These are phyloP conservation scores for Lagria hirta DNA, from an alignment of 2,888 invertebrate genomes.

Conservation along the genomic window DNA sequence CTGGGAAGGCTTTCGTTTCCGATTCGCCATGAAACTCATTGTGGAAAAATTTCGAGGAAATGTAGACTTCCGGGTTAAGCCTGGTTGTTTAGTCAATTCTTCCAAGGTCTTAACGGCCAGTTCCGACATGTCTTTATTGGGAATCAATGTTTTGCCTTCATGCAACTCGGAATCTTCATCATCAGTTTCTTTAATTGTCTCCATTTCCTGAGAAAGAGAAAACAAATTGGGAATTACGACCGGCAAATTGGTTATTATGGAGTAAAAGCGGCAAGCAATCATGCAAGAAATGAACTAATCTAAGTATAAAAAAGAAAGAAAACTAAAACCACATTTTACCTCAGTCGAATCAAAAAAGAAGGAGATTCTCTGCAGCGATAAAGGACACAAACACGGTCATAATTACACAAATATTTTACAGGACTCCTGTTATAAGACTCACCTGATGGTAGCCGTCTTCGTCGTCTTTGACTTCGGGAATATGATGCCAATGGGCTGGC, in stretches of 20 bases:
- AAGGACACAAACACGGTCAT: conserved; percentile 31
- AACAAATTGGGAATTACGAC: neutral
- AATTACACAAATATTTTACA: conserved; percentile 7
- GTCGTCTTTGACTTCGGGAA: conserved; percentile 60
- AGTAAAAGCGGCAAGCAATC: neutral
- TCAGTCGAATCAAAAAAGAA: conserved; percentile 53
- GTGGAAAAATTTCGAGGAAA: conserved; percentile 53
- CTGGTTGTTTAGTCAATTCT: conserved; percentile 45
- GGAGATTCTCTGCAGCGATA: conserved; percentile 50
- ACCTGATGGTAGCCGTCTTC: conserved; percentile 55
- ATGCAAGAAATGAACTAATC: conserved; percentile 2
- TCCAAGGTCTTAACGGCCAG: conserved; percentile 45
- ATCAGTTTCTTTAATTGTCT: conserved; percentile 67
- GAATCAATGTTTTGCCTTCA: conserved; percentile 48
- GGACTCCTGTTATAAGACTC: conserved; percentile 17
- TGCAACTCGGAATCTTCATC: conserved; percentile 61
- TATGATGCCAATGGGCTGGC: conserved; percentile 71
- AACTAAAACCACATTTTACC: conserved; percentile 40
- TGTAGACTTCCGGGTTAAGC: conserved; percentile 47
- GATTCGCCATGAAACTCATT: conserved; percentile 46
- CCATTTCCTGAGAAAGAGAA: conserved; percentile 60
- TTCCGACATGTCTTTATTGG: conserved; percentile 38
- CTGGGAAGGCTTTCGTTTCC: conserved; percentile 51
- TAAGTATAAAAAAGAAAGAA: conserved; percentile 6
- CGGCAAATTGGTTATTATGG: neutral